Base-by-base conservation (phyloP, 2,888 invertebrate species). In the Blastobasis lacticolella region DNA sequence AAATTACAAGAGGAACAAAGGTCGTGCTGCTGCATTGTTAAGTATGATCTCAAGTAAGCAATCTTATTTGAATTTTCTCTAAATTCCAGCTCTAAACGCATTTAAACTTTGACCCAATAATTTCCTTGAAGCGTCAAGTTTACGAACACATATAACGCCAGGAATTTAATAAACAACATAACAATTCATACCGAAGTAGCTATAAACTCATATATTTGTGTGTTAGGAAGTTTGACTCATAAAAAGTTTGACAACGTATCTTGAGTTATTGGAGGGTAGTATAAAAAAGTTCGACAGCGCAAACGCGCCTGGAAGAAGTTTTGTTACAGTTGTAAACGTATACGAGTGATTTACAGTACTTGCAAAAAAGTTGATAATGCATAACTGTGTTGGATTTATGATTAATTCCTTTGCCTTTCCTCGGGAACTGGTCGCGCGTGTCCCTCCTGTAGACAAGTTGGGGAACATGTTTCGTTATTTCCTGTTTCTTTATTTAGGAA, bases 331-430 rank as follows among this genome's bases (percentile, higher is more conserved):
- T 82, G 79, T 81, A 78, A 78, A 77, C 71, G 75, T 75, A 77
- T 74, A 75, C 67, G 71, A 67, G 78, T 82, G 83, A 85, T 84
- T 82, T 85, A 83, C 72, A 67, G 64, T 69, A 78, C 70, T 81
- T 80, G 64, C 67, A 64, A 71, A 75, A 65, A 78, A 74, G 71
- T 81, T 76, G 64, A 72, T 71, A 73, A 71, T 69, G 67, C 68
- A 66, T 67, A 69, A 70, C 64, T 47, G 43, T 10, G 38, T 10
- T n/a, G 23, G 46, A 52, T 55, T 52, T 47, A 53, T 50, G 53
- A 55, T 48, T 49, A 52, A 53, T 54, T 37, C 52, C 41, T 48
- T 52, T 54, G 63, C 60, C 54, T 50, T 52, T 57, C 51, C 54
- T 50, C 42, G 54, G 53, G 66, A 49, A 49, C 37, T 49, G 42